Percentiles rank a stretch among this genome's conserved stretches.
Evolutionary conservation across 2,113 vertebrate genomes (phyloP).

Genomic region (Strix uralensis): DNA sequence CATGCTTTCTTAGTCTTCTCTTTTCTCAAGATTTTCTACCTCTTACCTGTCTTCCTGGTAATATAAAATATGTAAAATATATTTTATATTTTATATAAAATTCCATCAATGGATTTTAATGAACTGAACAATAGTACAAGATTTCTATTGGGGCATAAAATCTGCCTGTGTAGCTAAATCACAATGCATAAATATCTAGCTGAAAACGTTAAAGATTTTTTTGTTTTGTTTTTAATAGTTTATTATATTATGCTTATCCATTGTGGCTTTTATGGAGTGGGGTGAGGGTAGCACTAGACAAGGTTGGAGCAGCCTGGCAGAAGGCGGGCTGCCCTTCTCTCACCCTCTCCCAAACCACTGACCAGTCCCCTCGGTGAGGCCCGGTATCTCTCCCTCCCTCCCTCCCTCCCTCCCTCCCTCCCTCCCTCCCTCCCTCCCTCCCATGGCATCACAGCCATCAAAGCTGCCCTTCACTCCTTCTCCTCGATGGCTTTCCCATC

Average conservation of each 20-base stretch:
- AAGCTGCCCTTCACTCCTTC: not conserved
- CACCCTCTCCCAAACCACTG: rapidly evolving
- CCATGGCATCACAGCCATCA: rapidly evolving
- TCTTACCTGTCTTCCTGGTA: not conserved
- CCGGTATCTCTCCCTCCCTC: no score
- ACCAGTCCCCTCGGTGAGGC: not conserved
- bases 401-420: not conserved
- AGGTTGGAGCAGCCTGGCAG: rapidly evolving
- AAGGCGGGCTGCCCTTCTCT: not conserved
- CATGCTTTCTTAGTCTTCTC: not conserved
- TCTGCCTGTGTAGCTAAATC: not conserved
- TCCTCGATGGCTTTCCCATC: not conserved
- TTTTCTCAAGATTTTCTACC: not conserved
- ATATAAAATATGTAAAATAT: no score
- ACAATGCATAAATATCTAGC: not conserved
- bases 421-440: not conserved
- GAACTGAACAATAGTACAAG: not conserved
- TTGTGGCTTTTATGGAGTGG: not conserved
- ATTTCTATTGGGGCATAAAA: not conserved
- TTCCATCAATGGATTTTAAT: not conserved
- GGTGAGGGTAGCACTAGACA: not conserved
- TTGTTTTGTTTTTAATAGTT: no score
- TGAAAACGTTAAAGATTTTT: not conserved
- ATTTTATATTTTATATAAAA: not conserved
- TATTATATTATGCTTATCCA: not conserved